phyloP scores from a whole-genome alignment of 2,888 invertebrate genomes.

The Cerceris rybyensis region DNA sequence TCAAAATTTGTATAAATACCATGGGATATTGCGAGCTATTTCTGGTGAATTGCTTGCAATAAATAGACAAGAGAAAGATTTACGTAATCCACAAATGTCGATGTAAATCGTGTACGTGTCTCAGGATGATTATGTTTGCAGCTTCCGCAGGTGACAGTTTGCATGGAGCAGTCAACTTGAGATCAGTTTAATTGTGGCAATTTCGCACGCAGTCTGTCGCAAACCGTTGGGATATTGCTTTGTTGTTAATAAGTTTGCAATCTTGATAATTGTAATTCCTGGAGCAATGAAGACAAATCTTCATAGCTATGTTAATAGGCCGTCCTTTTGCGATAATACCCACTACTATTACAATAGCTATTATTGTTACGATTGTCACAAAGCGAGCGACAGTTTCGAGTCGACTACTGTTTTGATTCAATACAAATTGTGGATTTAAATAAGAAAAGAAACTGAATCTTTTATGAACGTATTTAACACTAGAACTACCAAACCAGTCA shows the following conservation, averaged over 20 bases:
- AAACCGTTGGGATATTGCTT: slow-evolving; percentile 1
- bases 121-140: slow-evolving; percentile 9
- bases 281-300: slow-evolving; percentile 14
- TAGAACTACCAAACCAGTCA: too few species aligned
- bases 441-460: too few species aligned
- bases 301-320: not conserved
- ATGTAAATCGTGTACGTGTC: not conserved
- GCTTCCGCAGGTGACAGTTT: not conserved
- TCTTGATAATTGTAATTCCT: slow-evolving; percentile 13
- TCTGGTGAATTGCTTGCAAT: too few species aligned
- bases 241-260: slow-evolving; percentile 28
- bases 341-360: not conserved
- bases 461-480: too few species aligned
- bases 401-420: not conserved
- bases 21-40: too few species aligned
- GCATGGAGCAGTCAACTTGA: slow-evolving; percentile 21
- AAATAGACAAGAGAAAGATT: too few species aligned
- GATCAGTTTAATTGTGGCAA: slow-evolving; percentile 29
- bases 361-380: not conserved
- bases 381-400: not conserved
- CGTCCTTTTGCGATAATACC: not conserved
- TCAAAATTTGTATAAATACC: too few species aligned
- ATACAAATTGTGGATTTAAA: too few species aligned
- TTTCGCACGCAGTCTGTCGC: slow-evolving; percentile 35
- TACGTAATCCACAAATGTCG: too few species aligned